A percentile compares a stretch with the other conserved stretches of the same genome.
These are phyloP conservation scores for Amiota mariae DNA, from an alignment of 2,888 invertebrate species.

Conservation along the genomic window DNA sequence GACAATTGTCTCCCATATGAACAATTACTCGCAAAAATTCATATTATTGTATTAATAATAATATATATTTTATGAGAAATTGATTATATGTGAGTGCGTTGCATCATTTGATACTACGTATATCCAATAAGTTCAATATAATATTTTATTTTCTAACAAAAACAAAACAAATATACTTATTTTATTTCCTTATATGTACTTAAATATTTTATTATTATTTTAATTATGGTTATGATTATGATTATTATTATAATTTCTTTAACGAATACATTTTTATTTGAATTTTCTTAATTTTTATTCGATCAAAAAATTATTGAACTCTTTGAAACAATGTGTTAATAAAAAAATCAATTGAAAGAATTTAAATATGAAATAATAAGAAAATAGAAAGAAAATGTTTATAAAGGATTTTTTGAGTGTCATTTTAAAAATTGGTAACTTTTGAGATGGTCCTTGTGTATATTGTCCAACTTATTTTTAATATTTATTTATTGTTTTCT, in stretches of 20 bases:
- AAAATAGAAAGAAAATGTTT: conserved; percentile 27
- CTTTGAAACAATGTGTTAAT: conserved; percentile 1
- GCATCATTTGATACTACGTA: too few relatives aligned
- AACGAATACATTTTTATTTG: neutral
- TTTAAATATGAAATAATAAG: conserved; percentile 1
- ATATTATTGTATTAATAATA: too few relatives aligned
- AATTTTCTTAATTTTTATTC: neutral
- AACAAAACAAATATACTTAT: too few relatives aligned
- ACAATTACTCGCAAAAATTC: too few relatives aligned
- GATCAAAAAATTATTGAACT: neutral
- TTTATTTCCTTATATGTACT: conserved; percentile 16
- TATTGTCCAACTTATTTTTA: conserved; percentile 51
- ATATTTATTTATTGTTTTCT: conserved; percentile 24
- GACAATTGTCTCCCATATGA: too few relatives aligned
- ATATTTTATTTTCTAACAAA: too few relatives aligned
- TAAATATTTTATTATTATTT: neutral
- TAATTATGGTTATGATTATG: neutral
- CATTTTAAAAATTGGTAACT: conserved; percentile 81
- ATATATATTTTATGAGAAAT: too few relatives aligned
- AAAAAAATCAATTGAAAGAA: neutral
- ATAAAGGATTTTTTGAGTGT: conserved; percentile 33
- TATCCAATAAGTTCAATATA: too few relatives aligned
- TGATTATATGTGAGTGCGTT: too few relatives aligned
- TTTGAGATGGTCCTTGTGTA: conserved; percentile 93
- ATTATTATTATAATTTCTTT: neutral